Evolutionary conservation across 1,140 invertebrate species (phyloP), one percentile per base, ranked within the genome.

Genomic region (Hyposmocoma kahamanoa): DNA sequence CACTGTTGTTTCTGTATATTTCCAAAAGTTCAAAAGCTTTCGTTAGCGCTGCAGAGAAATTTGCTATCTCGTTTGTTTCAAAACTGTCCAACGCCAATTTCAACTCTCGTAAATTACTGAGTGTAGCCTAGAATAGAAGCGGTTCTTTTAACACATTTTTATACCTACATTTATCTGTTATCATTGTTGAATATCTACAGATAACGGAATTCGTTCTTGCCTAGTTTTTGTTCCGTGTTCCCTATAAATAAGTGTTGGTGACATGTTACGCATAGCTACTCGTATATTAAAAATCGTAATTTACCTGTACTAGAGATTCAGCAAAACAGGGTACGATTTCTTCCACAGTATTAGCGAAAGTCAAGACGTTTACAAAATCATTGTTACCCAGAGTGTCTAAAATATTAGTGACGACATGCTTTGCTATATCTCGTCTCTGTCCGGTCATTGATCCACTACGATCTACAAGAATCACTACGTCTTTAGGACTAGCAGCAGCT

Each of bases 401-500:
- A 53, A 99, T 98, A 60, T 96, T 96, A 46, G 95, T 92, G 28
- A 98, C 95, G 13, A 98, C 95, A 67, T 97, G 96, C 69, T 93
- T 93, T 4, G 98, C 97, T 53, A 99, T 98, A 82, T 96, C 94
- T 70, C 94, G 91, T 56, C 96, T 89, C 63, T 96, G 91, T 4
- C 98, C 97, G 28, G 93, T 97, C 97, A 99, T 99, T 24, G 97
- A 99, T 18, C 98, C 98, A 64, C 96, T 96, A 22, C 90, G 92
- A 81, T 99, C 98, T 24, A 99, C 90, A 47, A 99, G 87, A 59
- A 99, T 97, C 8, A 99, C 87, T 53, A 99, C 90, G 80, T 99
- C 98, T 86, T 99, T 99, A 0, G 98, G 96, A 79, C 96, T 97
- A 1, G 96, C 95, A 13, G 98, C 97, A 2, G 97, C 97, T 87